Base-by-base conservation (phyloP, 2,113 vertebrate species). In the Periophthalmus modestus region DNA sequence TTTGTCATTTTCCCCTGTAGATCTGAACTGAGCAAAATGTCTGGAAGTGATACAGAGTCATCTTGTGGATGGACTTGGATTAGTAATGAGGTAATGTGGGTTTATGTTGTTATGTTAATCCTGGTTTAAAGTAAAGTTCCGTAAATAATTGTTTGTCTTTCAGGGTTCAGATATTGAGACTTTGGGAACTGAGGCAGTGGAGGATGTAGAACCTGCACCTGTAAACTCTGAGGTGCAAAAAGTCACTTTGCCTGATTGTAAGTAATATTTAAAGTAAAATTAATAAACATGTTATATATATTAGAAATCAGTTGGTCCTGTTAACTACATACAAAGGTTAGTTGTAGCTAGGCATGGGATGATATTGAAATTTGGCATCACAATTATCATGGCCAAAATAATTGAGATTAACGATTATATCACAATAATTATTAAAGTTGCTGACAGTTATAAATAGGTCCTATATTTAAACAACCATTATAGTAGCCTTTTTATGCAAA, bases 51-150 rank as follows among this genome's bases (percentile, higher is more conserved):
- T 88, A 93, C 96, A 10, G 98, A 99, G 87, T 98, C 96, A 1
- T 98, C 98, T 43, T 97, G 96, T 81, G 98, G 96, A 69, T 99
- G 98, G 98, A 98, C 96, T 47, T 96, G 98, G 81, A 95, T 99
- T 84, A 96, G 94, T 81, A 95, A 97, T 85, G 97, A 99, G 96
- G 98, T 98, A 94, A 36, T 75, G 68, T 66, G 39, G 6, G 13
- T 15, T 36, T 28, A 65, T 57, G n/a, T 18, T 12, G 28, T 59
- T 24, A 59, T 0, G 12, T 55, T 48, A 1, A 18, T 36, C 19
- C 54, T 59, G 39, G 7, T 39, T 58, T 58, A 43, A 12, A 66
- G 14, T 61, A 48, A 48, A 6, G 39, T 19, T 66, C 9, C 24
- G 11, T 19, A 36, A 65, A 65, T 65, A 39, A 65, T 28, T 65